A percentile compares a stretch with the other conserved stretches of the same genome.
phyloP scores from a whole-genome alignment of 1,140 invertebrate species.

The Aphelinus certus region DNA sequence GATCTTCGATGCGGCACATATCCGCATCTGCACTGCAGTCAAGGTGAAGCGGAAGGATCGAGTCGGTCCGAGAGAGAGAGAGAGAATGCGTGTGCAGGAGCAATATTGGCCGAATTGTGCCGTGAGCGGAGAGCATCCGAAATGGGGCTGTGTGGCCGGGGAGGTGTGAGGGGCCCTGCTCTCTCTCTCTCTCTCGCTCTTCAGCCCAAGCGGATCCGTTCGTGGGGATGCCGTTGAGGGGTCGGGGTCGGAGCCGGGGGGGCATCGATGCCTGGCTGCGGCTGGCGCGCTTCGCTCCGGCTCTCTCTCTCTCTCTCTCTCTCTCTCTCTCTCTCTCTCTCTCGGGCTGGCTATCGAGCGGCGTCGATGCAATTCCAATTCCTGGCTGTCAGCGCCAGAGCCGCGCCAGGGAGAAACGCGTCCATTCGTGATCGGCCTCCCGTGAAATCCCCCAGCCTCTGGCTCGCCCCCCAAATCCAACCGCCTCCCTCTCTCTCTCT shows the following conservation, averaged over 20 bases:
- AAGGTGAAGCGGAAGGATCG: too few relatives aligned
- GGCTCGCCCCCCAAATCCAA: constrained; percentile 49
- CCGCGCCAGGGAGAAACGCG: constrained; percentile 66
- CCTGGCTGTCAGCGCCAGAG: constrained; percentile 67
- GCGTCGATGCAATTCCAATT: constrained; percentile 68
- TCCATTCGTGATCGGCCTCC: constrained; percentile 65
- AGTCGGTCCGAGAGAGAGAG: too few relatives aligned
- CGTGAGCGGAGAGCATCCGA: too few relatives aligned
- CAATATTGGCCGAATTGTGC: too few relatives aligned
- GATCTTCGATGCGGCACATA: too few relatives aligned
- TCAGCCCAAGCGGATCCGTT: not conserved
- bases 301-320: too few relatives aligned
- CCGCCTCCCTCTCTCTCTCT: constrained; percentile 1
- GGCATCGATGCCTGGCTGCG: constrained; percentile 49
- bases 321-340: too few relatives aligned
- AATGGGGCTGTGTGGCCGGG: too few relatives aligned
- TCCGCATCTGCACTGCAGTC: too few relatives aligned
- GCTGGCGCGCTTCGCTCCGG: too few relatives aligned
- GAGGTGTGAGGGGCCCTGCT: not conserved
- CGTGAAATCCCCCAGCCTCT: constrained; percentile 60
- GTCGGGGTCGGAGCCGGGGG: constrained; percentile 42
- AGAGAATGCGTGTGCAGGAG: too few relatives aligned
- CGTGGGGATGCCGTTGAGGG: too few relatives aligned
- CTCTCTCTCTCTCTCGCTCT: not conserved
- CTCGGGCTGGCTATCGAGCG: constrained; percentile 60